A percentile compares a stretch with the other conserved stretches of the same genome.
Conservation (phyloP, 1,140 invertebrate genomes). For the Thaumetopoea pityocampa region DNA sequence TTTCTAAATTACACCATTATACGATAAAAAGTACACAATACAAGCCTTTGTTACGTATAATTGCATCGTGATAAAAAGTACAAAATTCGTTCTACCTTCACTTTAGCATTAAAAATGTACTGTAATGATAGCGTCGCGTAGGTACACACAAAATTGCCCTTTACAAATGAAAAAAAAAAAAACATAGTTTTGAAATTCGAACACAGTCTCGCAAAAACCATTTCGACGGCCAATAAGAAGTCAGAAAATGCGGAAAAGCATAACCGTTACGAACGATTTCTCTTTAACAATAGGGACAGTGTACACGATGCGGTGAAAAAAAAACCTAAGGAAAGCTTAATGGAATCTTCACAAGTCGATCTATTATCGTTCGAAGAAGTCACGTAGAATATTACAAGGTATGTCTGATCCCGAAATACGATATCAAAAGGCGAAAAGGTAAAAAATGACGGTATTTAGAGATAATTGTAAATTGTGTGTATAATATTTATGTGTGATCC, state of each 20-base stretch:
- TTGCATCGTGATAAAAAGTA: too few relatives aligned
- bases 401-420: conserved; percentile 22
- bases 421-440: conserved; percentile 22
- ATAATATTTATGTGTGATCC: too few relatives aligned
- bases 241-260: conserved; percentile 14
- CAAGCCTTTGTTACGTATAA: too few relatives aligned
- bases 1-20: too few relatives aligned
- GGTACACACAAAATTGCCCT: not conserved
- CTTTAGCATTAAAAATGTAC: too few relatives aligned
- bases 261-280: conserved; percentile 19
- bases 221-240: conserved; percentile 6
- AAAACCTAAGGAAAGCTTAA: conserved; percentile 9
- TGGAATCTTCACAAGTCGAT: conserved; percentile 21
- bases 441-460: conserved; percentile 29
- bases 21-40: too few relatives aligned
- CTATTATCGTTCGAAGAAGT: conserved; percentile 19
- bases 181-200: conserved; percentile 1
- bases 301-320: conserved; percentile 16
- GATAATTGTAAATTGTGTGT: conserved; percentile 32
- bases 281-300: conserved; percentile 12
- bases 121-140: too few relatives aligned
- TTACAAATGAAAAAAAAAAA: conserved; percentile 1
- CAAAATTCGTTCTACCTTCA: too few relatives aligned
- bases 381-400: conserved; percentile 20
- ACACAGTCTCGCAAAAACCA: conserved; percentile 11